Conservation (phyloP, 2,797 vertebrate species). For the Anabas testudineus region DNA sequence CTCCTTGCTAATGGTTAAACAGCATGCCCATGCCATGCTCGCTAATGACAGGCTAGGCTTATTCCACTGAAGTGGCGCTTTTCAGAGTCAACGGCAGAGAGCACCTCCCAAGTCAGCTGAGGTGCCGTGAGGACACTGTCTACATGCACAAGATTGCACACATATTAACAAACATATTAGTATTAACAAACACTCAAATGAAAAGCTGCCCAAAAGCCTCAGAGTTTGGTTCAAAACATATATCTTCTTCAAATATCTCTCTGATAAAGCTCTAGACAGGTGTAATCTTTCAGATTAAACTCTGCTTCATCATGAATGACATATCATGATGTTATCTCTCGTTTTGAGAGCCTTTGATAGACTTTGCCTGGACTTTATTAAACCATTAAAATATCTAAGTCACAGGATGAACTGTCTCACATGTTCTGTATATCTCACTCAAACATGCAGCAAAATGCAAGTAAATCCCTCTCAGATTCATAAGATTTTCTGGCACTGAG, state of each 20-base stretch:
- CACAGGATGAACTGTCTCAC: slow-evolving; percentile 29
- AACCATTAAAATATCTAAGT: slow-evolving; percentile 1
- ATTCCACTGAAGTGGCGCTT: slow-evolving; percentile 77
- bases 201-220: slow-evolving; percentile 15
- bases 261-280: slow-evolving; percentile 29
- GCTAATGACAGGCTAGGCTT: slow-evolving; percentile 82
- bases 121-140: slow-evolving; percentile 73
- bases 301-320: slow-evolving; percentile 18
- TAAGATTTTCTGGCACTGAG: slow-evolving; percentile 20
- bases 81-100: slow-evolving; percentile 65
- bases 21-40: slow-evolving; percentile 78
- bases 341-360: slow-evolving; percentile 10
- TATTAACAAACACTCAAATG: slow-evolving; percentile 52
- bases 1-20: slow-evolving; percentile 76
- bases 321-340: slow-evolving; percentile 16
- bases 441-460: slow-evolving; percentile 15
- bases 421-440: slow-evolving; percentile 10
- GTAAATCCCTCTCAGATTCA: slow-evolving; percentile 29
- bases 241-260: slow-evolving; percentile 44
- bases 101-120: slow-evolving; percentile 64
- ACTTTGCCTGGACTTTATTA: slow-evolving; percentile 9
- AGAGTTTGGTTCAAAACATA: slow-evolving; percentile 35
- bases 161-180: too few relatives aligned
- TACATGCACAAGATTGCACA: slow-evolving; percentile 57
- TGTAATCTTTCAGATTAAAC: slow-evolving; percentile 38